Conservation (phyloP, 2,113 vertebrate species). For the Actinemys pallida region DNA sequence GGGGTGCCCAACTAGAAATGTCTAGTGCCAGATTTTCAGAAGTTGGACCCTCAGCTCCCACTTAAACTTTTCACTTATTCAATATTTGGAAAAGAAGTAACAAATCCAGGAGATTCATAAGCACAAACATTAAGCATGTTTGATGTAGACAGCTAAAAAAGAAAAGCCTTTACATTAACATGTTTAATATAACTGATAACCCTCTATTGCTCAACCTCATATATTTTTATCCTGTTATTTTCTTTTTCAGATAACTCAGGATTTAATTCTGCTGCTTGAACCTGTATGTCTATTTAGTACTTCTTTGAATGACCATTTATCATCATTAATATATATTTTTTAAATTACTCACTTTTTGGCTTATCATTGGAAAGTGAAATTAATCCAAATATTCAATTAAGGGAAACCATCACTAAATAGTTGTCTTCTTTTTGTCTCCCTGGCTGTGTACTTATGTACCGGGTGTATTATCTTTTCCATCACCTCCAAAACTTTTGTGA, state of each 20-base stretch:
- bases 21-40: background rate
- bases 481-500: slow-evolving; percentile 38
- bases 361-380: background rate
- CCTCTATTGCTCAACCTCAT: background rate
- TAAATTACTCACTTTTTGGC: background rate
- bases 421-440: slow-evolving; percentile 37
- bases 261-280: background rate
- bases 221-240: background rate
- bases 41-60: background rate
- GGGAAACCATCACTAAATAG: slow-evolving; percentile 38
- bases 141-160: background rate
- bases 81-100: background rate
- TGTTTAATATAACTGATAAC: background rate
- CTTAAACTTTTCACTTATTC: background rate
- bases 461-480: background rate
- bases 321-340: background rate
- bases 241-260: background rate
- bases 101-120: background rate
- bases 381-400: background rate
- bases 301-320: background rate
- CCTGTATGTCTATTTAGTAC: background rate
- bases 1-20: background rate
- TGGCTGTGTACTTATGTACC: background rate
- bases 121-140: background rate
- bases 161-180: background rate